phyloP scores from a whole-genome alignment of 2,113 vertebrate species.

The Grammomys surdaster region DNA sequence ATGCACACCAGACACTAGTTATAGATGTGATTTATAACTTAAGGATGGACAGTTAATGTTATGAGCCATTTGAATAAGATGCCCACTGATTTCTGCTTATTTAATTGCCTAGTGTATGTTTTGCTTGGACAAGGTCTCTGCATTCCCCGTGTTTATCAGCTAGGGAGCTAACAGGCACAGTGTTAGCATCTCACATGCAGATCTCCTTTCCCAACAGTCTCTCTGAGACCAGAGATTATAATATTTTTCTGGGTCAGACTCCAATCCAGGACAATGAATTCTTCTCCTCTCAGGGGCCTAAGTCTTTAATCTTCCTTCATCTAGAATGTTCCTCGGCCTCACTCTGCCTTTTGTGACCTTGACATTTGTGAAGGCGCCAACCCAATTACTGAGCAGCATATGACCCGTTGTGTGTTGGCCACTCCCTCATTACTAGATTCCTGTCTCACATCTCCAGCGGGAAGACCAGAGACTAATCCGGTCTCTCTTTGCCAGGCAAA shows the following conservation, averaged over 20 bases:
- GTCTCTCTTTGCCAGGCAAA: background rate
- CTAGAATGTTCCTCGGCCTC: background rate
- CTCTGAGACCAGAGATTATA: background rate
- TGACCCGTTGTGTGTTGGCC: background rate
- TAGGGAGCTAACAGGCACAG: background rate
- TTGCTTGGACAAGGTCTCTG: background rate
- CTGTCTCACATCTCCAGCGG: background rate
- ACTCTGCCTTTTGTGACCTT: background rate
- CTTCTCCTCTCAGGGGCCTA: background rate
- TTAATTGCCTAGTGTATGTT: background rate
- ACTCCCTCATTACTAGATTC: background rate
- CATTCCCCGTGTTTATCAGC: background rate
- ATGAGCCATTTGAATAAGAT: background rate
- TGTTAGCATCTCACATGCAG: background rate
- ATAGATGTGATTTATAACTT: background rate
- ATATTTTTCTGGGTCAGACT: background rate
- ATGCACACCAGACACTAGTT: background rate
- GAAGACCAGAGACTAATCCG: background rate
- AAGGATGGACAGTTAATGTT: background rate
- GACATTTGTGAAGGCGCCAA: background rate
- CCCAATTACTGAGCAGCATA: background rate
- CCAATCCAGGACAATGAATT: background rate
- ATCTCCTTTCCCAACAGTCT: background rate
- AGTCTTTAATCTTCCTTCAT: background rate
- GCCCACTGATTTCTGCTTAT: background rate